phyloP scores from a whole-genome alignment of 2,113 vertebrate genomes.

The Bettongia penicillata region DNA sequence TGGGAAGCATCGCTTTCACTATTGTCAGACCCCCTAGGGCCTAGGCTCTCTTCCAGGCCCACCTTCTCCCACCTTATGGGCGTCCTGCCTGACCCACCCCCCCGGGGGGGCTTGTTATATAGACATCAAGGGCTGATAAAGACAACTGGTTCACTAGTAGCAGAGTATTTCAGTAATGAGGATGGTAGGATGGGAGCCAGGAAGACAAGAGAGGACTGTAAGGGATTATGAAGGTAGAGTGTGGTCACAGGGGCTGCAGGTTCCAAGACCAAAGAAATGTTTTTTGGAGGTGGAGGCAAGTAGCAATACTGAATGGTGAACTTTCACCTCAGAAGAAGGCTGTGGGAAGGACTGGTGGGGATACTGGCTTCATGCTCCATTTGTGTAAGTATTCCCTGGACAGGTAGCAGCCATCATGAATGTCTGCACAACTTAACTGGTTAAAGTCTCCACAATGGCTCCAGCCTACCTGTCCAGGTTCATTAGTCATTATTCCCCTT shows the following conservation, averaged over 20 bases:
- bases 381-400: not conserved
- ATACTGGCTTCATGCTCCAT: not conserved
- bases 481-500: no score
- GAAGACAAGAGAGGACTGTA: not conserved
- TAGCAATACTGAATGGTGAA: not conserved
- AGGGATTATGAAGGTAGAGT: not conserved
- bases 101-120: not conserved
- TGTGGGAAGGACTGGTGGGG: not conserved
- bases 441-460: no score
- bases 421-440: no score
- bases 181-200: not conserved
- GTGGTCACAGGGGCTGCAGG: not conserved
- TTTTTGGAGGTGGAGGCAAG: not conserved
- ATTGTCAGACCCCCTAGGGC: not conserved
- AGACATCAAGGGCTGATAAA: not conserved
- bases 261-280: not conserved
- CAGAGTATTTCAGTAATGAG: not conserved
- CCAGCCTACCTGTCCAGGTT: no score
- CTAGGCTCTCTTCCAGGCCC: not conserved
- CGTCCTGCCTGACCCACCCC: no score
- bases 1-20: not conserved
- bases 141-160: not conserved
- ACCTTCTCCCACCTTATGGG: not conserved
- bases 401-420: no score
- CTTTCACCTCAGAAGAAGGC: not conserved